Evolutionary conservation across 1,140 invertebrate genomes (phyloP).

Genomic region (Drosophila ironensis): DNA sequence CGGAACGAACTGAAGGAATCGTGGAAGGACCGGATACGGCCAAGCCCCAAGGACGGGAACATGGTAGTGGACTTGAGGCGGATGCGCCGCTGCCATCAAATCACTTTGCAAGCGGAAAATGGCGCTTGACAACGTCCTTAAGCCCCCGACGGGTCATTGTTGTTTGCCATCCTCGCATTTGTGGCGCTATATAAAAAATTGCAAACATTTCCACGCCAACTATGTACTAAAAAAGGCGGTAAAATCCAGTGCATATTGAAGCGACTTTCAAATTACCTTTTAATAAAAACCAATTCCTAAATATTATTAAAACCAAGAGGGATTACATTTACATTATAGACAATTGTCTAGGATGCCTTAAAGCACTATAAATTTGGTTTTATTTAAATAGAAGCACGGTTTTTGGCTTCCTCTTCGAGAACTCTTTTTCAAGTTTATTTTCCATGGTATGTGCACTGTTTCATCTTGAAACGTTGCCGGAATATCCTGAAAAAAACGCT

Average conservation of each 20-base stretch:
- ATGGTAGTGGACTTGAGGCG: slow-evolving; percentile 39
- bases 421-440: no score
- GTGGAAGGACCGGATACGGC: not conserved
- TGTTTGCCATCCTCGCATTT: slow-evolving; percentile 50
- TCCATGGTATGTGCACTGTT: no score
- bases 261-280: slow-evolving; percentile 6
- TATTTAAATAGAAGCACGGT: no score
- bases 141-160: slow-evolving; percentile 28
- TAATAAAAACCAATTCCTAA: no score
- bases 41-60: not conserved
- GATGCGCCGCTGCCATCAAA: slow-evolving; percentile 76
- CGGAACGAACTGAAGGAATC: slow-evolving; percentile 41
- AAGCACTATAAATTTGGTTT: no score
- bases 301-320: no score
- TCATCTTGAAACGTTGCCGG: no score
- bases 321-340: no score
- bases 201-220: slow-evolving; percentile 31
- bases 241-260: no score
- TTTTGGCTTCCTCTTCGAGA: no score
- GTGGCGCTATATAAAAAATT: slow-evolving; percentile 56
- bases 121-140: slow-evolving; percentile 53
- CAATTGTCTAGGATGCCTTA: no score
- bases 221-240: not conserved
- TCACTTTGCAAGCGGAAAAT: slow-evolving; percentile 79
- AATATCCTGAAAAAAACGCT: no score